phyloP scores from a whole-genome alignment of 2,888 invertebrate genomes.

The Drosophila nr. fundita region DNA sequence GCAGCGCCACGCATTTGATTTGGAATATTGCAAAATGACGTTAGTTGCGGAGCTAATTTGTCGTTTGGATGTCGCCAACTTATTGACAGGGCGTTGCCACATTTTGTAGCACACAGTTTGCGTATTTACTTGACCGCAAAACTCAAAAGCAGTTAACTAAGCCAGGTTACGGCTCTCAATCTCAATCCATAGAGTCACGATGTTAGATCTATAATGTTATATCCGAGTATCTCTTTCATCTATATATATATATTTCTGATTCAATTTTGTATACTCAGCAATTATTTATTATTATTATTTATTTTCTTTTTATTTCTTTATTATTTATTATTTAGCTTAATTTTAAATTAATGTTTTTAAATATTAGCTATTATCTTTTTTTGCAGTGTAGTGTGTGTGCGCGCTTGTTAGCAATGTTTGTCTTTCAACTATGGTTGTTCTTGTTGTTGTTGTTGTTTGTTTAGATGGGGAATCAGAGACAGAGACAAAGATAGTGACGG shows the following conservation, averaged over 20 bases:
- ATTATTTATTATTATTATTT: background rate
- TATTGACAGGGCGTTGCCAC: background rate
- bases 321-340: background rate
- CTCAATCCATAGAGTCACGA: background rate
- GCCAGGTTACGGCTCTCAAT: background rate
- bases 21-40: background rate
- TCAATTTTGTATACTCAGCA: background rate
- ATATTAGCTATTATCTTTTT: constrained; percentile 11
- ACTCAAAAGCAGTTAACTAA: background rate
- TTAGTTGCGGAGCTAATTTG: background rate
- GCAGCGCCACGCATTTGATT: background rate
- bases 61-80: constrained; percentile 1
- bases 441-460: constrained; percentile 20
- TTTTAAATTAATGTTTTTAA: background rate
- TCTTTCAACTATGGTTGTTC: constrained; percentile 21
- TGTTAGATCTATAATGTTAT: background rate
- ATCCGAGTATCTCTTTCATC: background rate
- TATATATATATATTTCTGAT: background rate
- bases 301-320: background rate
- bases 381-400: constrained; percentile 29
- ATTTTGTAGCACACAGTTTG: constrained; percentile 2
- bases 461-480: constrained; percentile 38
- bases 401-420: constrained; percentile 29
- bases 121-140: background rate
- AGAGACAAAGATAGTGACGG: constrained; percentile 28